Evolutionary conservation across 2,888 invertebrate genomes (phyloP), one percentile per base, ranked within the genome.

Genomic region (Eupithecia vulgata): DNA sequence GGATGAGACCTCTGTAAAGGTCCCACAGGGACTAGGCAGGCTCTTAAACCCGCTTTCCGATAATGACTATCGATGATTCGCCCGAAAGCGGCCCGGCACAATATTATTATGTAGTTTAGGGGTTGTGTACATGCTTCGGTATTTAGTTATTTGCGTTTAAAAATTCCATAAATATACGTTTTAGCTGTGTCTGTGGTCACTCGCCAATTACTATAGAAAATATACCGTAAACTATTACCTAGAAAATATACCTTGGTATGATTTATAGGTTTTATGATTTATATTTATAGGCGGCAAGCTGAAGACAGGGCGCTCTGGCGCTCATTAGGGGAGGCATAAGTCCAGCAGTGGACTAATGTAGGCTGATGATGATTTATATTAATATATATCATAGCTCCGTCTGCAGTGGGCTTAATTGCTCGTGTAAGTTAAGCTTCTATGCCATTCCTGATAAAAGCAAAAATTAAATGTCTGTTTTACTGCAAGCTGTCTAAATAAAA

Each of bases 31-130:
- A 87, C 87, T 85, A 88, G 89, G 88, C 89, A 88, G 91, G 88
- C 91, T 93, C 92, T 94, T 91, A 93, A 91, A 91, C 92, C 91
- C 93, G 90, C 91, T 92, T 92, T 91, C 91, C 93, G 91, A 94
- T 94, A 94, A 93, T 93, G 92, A 94, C 93, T 93, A 92, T 92
- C 92, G 93, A 94, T 94, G 94, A 93, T 93, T 92, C 89, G 86
- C 88, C 91, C 90, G 87, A 86, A 92, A 92, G 87, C 88, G 83
- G 89, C 87, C 86, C 85, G 87, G 90, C 88, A 91, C 93, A 91
- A 92, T 93, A 93, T 93, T 93, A 93, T 92, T 94, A 94, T 90
- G 90, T 89, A 90, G 89, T 91, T 89, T 84, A 84, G 85, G 86
- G n/a, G n/a, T n/a, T n/a, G n/a, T 89, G 89, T 87, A 92, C 90